These are phyloP conservation scores for Blennius ocellaris DNA, from an alignment of 2,113 vertebrate species.

Conservation along the genomic window DNA sequence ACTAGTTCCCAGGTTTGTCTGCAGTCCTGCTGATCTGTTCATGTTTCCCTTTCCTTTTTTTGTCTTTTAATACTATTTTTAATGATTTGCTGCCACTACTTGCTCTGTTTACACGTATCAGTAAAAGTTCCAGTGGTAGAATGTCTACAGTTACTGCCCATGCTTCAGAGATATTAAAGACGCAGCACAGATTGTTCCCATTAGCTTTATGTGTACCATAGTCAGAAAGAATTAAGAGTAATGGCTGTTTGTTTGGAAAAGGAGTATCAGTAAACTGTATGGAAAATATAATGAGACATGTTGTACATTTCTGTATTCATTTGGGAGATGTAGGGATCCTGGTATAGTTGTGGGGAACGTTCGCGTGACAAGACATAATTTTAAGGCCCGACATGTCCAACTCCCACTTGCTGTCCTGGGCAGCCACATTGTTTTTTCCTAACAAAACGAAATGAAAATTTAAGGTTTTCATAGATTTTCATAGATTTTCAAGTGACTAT, in stretches of 20 bases:
- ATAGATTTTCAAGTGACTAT: too few relatives aligned
- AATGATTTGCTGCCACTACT: slow-evolving; percentile 20
- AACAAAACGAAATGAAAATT: too few relatives aligned
- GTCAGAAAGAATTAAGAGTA: slow-evolving; percentile 34
- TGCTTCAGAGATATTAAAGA: slow-evolving; percentile 44
- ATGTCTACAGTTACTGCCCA: slow-evolving; percentile 15
- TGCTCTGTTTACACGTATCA: slow-evolving; percentile 22
- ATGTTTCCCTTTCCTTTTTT: slow-evolving; percentile 14
- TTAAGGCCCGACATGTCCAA: too few relatives aligned
- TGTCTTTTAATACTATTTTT: slow-evolving; percentile 23
- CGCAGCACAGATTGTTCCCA: slow-evolving; percentile 42
- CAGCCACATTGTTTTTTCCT: too few relatives aligned
- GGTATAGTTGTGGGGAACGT: background rate
- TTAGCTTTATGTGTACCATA: slow-evolving; percentile 35
- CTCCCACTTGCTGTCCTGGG: too few relatives aligned
- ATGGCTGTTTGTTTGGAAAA: slow-evolving; percentile 52
- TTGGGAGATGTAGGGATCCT: background rate
- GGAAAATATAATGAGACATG: slow-evolving; percentile 13
- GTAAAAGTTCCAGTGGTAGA: slow-evolving; percentile 20
- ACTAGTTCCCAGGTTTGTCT: slow-evolving; percentile 22
- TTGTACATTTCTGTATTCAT: background rate
- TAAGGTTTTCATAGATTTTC: too few relatives aligned
- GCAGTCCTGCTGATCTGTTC: slow-evolving; percentile 57
- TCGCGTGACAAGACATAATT: too few relatives aligned
- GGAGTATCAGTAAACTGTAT: slow-evolving; percentile 3